phyloP scores from a whole-genome alignment of 2,888 invertebrate genomes.

The Cantharis rustica region DNA sequence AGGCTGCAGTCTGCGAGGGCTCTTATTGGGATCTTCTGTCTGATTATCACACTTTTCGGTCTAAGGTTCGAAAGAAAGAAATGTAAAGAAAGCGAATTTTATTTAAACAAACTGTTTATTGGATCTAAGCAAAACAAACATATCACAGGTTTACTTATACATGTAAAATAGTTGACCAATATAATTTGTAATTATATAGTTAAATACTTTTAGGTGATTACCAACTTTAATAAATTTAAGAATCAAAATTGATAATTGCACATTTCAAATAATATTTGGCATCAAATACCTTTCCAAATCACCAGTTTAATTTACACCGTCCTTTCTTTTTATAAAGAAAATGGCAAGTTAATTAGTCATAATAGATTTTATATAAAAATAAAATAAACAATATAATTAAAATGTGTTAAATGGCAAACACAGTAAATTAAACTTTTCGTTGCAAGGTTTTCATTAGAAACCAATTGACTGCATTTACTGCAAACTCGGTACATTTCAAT shows the following conservation, averaged over 20 bases:
- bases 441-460: slow-evolving; percentile 29
- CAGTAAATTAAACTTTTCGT: slow-evolving; percentile 10
- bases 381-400: not conserved
- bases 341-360: not conserved
- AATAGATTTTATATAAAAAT: slow-evolving; percentile 1
- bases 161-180: slow-evolving; percentile 34
- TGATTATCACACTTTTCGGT: too few relatives aligned
- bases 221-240: not conserved
- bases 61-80: too few relatives aligned
- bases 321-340: not conserved
- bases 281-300: not conserved
- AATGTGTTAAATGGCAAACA: not conserved
- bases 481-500: slow-evolving; percentile 34
- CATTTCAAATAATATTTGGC: not conserved
- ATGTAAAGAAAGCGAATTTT: not conserved
- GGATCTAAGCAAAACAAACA: slow-evolving; percentile 44
- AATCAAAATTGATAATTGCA: not conserved
- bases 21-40: too few relatives aligned
- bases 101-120: slow-evolving; percentile 30
- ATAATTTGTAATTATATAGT: slow-evolving; percentile 26
- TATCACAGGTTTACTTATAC: slow-evolving; percentile 53
- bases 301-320: not conserved
- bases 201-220: slow-evolving; percentile 4
- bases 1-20: too few relatives aligned
- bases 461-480: slow-evolving; percentile 14